phyloP scores from a whole-genome alignment of 2,113 vertebrate species.

The Terrapene triunguis region DNA sequence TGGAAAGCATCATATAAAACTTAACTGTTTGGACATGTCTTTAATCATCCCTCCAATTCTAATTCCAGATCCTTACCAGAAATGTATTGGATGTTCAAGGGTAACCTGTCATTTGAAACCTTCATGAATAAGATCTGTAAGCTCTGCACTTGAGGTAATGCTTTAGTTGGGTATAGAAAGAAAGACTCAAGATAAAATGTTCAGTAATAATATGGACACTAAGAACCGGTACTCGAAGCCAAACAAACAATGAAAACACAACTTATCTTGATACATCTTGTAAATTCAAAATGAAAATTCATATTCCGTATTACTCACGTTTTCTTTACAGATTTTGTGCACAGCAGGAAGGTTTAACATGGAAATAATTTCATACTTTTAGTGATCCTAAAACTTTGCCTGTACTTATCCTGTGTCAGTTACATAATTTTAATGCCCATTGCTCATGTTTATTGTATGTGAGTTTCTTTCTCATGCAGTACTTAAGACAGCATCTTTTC shows the following conservation, averaged over 20 bases:
- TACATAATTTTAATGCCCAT: neutral
- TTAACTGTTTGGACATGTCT: neutral
- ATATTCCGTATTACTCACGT: neutral
- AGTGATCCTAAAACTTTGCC: fast-evolving
- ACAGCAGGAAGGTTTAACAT: neutral
- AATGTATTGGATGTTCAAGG: slow-evolving; percentile 7
- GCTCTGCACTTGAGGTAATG: neutral
- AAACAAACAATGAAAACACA: neutral
- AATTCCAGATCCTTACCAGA: neutral
- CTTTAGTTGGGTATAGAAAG: neutral
- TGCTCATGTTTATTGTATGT: neutral
- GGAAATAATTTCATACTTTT: neutral
- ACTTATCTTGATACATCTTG: neutral
- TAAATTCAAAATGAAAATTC: neutral
- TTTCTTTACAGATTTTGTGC: neutral
- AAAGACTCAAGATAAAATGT: neutral
- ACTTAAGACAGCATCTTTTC: neutral
- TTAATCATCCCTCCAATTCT: slow-evolving; percentile 12
- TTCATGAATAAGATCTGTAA: neutral
- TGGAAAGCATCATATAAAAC: neutral
- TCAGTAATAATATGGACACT: neutral
- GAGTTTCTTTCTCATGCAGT: neutral
- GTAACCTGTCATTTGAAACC: neutral
- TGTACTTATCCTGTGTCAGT: neutral
- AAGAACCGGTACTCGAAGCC: neutral